These are phyloP conservation scores for Tromatobia lineatoria DNA, from an alignment of 2,888 invertebrate species.

Conservation along the genomic window DNA sequence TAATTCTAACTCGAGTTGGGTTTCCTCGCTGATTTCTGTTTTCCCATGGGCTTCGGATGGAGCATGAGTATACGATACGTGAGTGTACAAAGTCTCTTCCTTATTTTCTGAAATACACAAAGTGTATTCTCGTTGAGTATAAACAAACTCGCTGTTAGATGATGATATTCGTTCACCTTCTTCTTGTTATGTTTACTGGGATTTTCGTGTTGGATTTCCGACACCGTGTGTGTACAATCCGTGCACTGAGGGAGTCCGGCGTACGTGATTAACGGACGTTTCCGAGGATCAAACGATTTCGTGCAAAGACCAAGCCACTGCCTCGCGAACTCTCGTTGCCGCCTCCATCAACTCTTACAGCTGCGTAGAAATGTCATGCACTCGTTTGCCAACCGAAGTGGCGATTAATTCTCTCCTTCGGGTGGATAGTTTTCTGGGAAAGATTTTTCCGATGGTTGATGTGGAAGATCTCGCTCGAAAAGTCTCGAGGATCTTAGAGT, in stretches of 20 bases:
- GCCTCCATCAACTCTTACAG: neutral
- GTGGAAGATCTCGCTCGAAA: conserved; percentile 7
- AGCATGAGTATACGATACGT: neutral
- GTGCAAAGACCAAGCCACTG: conserved; percentile 33
- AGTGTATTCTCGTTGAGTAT: neutral
- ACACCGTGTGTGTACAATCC: conserved; percentile 17
- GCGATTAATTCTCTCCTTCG: conserved; percentile 45
- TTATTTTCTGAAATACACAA: neutral
- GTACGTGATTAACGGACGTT: conserved; percentile 65
- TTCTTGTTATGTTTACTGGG: conserved; percentile 31
- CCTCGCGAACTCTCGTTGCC: neutral
- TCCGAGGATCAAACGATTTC: conserved; percentile 64
- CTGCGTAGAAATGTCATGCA: conserved; percentile 10
- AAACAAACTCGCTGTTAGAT: neutral
- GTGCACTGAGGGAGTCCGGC: conserved; percentile 25
- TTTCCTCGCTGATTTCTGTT: conserved; percentile 39
- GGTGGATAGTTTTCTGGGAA: conserved; percentile 25
- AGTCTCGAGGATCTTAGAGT: neutral
- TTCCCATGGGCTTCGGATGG: neutral
- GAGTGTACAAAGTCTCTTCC: neutral
- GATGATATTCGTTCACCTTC: neutral
- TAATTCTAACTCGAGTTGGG: conserved; percentile 45
- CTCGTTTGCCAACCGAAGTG: conserved; percentile 29
- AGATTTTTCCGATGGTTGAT: conserved; percentile 46
- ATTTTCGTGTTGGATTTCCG: conserved; percentile 19